These are phyloP conservation scores for Dynastes hyllus DNA, from an alignment of 2,888 invertebrate genomes.

Conservation along the genomic window DNA sequence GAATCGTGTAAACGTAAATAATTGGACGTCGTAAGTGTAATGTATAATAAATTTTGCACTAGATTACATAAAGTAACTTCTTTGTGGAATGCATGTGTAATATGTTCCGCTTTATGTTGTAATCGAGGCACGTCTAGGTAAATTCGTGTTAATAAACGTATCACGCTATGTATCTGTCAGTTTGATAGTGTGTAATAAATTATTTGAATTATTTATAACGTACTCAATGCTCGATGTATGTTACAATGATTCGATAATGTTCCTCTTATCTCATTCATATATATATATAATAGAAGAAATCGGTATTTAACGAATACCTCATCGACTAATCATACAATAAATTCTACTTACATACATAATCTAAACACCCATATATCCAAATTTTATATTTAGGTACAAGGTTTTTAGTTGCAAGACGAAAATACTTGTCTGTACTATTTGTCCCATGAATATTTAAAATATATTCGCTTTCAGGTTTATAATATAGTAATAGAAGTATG, in stretches of 20 bases:
- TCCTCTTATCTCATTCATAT: not conserved
- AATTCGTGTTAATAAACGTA: not conserved
- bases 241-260: slow-evolving; percentile 1
- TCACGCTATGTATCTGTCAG: slow-evolving; percentile 6
- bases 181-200: slow-evolving; percentile 1
- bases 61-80: not conserved
- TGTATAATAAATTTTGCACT: not conserved
- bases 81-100: not conserved
- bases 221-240: not conserved
- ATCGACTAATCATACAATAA: not conserved
- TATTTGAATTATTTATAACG: slow-evolving; percentile 8
- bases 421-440: too few species aligned
- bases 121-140: not conserved
- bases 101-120: not conserved
- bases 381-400: too few species aligned
- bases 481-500: too few species aligned
- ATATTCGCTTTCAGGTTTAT: too few species aligned
- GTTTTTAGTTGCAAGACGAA: too few species aligned
- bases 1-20: not conserved
- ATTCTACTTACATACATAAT: not conserved
- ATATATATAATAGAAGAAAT: slow-evolving; percentile 10
- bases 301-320: not conserved
- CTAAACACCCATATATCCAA: too few species aligned
- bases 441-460: too few species aligned
- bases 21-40: too few species aligned